These are phyloP conservation scores for Laticauda colubrina DNA, from an alignment of 2,113 vertebrate genomes.

Conservation along the genomic window DNA sequence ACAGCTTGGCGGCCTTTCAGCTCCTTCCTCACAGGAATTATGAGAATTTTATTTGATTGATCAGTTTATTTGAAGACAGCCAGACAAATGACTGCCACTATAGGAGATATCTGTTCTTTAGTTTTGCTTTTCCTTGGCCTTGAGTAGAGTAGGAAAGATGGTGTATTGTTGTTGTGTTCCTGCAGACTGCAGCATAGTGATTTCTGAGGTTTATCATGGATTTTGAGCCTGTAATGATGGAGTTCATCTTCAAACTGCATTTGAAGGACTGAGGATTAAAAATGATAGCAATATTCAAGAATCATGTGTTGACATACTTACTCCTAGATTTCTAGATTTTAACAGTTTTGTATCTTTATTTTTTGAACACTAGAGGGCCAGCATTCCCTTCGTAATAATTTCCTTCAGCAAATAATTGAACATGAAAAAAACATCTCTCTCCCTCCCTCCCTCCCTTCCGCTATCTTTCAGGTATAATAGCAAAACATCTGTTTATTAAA, in stretches of 20 bases:
- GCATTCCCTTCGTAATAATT: not conserved
- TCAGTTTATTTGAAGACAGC: not conserved
- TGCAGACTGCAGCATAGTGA: not conserved
- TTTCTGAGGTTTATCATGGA: not conserved
- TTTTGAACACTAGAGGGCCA: slow-evolving; percentile 49
- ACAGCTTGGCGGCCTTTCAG: not conserved
- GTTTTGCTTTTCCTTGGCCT: not conserved
- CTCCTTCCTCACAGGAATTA: not conserved
- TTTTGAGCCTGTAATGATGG: not conserved
- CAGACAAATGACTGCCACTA: not conserved
- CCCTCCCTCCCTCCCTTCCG: not conserved
- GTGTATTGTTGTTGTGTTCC: not conserved
- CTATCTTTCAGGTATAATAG: not conserved
- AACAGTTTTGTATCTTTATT: not conserved
- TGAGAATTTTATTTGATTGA: not conserved
- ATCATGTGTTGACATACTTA: not conserved
- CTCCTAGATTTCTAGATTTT: not conserved
- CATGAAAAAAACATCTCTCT: not conserved
- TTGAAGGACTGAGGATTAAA: not conserved
- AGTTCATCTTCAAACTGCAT: not conserved
- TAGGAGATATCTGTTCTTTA: not conserved
- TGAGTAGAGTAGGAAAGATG: not conserved
- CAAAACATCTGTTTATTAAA: not conserved
- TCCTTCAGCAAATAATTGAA: not conserved
- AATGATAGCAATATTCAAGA: not conserved